Evolutionary conservation across 2,888 invertebrate genomes (phyloP).

Genomic region (Apeira syringaria): DNA sequence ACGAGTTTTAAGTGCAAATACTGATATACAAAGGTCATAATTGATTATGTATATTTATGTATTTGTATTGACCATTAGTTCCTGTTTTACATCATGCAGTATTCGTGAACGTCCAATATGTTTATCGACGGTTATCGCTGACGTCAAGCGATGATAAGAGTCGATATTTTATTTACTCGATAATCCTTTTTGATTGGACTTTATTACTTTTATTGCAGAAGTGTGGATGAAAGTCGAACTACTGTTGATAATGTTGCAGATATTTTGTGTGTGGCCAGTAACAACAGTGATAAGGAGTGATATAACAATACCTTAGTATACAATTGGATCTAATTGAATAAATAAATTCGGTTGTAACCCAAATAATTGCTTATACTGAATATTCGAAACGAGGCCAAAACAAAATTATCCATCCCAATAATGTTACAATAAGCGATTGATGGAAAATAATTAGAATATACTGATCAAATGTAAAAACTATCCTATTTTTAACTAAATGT

Average conservation of each 20-base stretch:
- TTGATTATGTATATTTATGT: slow-evolving; percentile 11
- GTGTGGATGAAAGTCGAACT: background rate
- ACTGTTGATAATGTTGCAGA: background rate
- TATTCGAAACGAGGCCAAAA: no score
- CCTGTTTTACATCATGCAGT: slow-evolving; percentile 5
- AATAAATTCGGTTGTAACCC: no score
- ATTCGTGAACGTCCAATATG: slow-evolving; percentile 10
- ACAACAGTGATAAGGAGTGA: background rate
- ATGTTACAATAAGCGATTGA: no score
- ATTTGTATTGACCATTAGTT: slow-evolving; percentile 13
- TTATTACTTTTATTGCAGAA: slow-evolving; percentile 6
- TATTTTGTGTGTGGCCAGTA: slow-evolving; percentile 1
- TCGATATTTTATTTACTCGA: slow-evolving; percentile 10
- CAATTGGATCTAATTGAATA: no score
- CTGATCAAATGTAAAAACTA: no score
- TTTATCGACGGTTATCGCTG: slow-evolving; percentile 16
- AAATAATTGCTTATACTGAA: no score
- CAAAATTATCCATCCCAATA: no score
- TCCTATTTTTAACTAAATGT: no score
- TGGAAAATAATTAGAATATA: no score
- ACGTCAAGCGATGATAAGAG: slow-evolving; percentile 15
- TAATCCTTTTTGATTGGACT: slow-evolving; percentile 14
- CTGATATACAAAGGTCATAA: slow-evolving; percentile 27
- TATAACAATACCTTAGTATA: background rate
- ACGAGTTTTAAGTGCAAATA: slow-evolving; percentile 26